Percentiles rank a stretch among this genome's conserved stretches.
phyloP scores from a whole-genome alignment of 2,888 invertebrate genomes.

The Lithophane leautieri region DNA sequence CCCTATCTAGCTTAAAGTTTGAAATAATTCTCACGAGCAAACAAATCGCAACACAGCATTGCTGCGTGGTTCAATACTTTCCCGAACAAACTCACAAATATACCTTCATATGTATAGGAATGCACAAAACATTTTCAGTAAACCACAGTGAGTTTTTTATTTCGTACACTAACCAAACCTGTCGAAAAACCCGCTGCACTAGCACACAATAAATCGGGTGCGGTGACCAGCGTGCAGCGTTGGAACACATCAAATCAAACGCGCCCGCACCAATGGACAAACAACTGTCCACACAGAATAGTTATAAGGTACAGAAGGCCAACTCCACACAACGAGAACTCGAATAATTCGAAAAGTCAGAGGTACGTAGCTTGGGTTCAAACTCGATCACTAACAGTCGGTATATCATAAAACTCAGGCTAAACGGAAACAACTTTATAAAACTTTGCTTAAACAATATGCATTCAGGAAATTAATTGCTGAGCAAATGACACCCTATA shows the following conservation, averaged over 20 bases:
- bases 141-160: slow-evolving; percentile 36
- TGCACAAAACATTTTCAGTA: slow-evolving; percentile 13
- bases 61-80: neutral
- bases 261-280: slow-evolving; percentile 33
- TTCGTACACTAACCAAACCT: slow-evolving; percentile 37
- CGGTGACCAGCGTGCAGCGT: slow-evolving; percentile 33
- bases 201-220: slow-evolving; percentile 49
- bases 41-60: neutral
- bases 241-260: slow-evolving; percentile 53
- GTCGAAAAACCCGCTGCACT: slow-evolving; percentile 35
- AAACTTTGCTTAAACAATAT: neutral
- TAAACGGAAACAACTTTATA: neutral
- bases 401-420: neutral
- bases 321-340: neutral
- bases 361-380: no score
- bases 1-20: neutral
- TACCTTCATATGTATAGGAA: neutral
- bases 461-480: neutral
- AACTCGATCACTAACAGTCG: neutral
- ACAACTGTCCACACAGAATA: slow-evolving; percentile 16
- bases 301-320: slow-evolving; percentile 2
- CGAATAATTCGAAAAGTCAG: no score
- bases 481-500: neutral
- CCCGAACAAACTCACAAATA: neutral
- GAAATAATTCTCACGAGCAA: neutral